A percentile compares a stretch with the other conserved stretches of the same genome.
phyloP scores from a whole-genome alignment of 1,140 invertebrate genomes.

The Manduca sexta region DNA sequence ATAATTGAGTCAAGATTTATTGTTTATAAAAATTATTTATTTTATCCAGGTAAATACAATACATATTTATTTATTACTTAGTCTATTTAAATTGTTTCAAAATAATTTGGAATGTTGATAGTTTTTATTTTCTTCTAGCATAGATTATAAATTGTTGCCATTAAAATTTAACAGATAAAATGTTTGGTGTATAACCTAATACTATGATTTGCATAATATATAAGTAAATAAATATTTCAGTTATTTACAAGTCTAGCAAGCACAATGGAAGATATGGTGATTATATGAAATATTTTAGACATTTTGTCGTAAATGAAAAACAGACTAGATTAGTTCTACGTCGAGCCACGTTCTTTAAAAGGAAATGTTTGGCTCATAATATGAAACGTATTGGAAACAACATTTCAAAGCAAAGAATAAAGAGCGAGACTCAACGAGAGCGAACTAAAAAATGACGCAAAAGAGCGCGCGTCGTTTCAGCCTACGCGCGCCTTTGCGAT shows the following conservation, averaged over 20 bases:
- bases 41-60: too few relatives aligned
- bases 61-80: too few relatives aligned
- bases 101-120: too few relatives aligned
- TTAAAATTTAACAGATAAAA: too few relatives aligned
- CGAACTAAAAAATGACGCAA: conserved; percentile 54
- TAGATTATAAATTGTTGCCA: too few relatives aligned
- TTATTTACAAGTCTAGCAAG: conserved; percentile 19
- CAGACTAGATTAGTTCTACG: conserved; percentile 68
- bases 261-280: conserved; percentile 1
- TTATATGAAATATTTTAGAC: conserved; percentile 10
- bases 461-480: conserved; percentile 41
- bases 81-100: too few relatives aligned
- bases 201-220: too few relatives aligned
- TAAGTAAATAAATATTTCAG: conserved; percentile 3
- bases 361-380: background rate
- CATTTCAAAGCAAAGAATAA: background rate
- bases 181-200: too few relatives aligned
- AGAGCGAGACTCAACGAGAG: conserved; percentile 49
- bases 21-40: too few relatives aligned
- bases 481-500: conserved; percentile 48
- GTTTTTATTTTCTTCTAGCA: too few relatives aligned
- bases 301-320: conserved; percentile 26
- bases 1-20: too few relatives aligned
- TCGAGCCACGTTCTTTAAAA: conserved; percentile 36
- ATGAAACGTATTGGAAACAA: background rate